Evolutionary conservation across 1,140 invertebrate species (phyloP).

Genomic region (Gyrodactylus salaris): DNA sequence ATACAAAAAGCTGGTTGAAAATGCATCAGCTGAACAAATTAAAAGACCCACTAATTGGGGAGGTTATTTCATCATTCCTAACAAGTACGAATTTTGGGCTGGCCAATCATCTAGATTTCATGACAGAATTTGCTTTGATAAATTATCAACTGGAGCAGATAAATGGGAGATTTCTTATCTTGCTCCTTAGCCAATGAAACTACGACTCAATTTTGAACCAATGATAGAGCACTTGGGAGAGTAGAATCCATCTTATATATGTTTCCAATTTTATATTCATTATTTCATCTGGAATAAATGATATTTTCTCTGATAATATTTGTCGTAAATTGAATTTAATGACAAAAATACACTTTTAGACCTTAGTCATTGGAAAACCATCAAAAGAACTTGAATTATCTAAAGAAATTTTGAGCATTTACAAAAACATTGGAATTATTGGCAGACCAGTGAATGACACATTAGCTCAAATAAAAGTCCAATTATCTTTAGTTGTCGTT

Average conservation of each 20-base stretch:
- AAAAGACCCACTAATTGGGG: not conserved
- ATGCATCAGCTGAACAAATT: not conserved
- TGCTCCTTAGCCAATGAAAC: not conserved
- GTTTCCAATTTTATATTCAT: too few species aligned
- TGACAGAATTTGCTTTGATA: not conserved
- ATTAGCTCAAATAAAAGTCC: slow-evolving; percentile 6
- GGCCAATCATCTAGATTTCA: not conserved
- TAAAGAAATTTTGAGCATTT: not conserved
- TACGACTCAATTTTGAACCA: too few species aligned
- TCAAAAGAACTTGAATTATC: not conserved
- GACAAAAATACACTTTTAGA: too few species aligned
- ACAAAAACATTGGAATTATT: slow-evolving; percentile 2
- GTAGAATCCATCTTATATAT: too few species aligned
- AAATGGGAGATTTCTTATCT: not conserved
- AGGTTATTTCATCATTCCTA: not conserved
- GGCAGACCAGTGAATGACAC: slow-evolving; percentile 8
- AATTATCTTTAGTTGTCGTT: slow-evolving; percentile 9
- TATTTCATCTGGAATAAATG: too few species aligned
- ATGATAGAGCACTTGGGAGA: too few species aligned
- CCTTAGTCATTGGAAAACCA: not conserved
- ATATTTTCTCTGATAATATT: too few species aligned
- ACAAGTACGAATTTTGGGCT: not conserved
- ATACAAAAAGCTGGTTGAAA: not conserved
- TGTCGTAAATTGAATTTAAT: too few species aligned
- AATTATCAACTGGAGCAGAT: not conserved